Evolutionary conservation across 2,888 invertebrate species (phyloP).

Genomic region (Tachina lurida): DNA sequence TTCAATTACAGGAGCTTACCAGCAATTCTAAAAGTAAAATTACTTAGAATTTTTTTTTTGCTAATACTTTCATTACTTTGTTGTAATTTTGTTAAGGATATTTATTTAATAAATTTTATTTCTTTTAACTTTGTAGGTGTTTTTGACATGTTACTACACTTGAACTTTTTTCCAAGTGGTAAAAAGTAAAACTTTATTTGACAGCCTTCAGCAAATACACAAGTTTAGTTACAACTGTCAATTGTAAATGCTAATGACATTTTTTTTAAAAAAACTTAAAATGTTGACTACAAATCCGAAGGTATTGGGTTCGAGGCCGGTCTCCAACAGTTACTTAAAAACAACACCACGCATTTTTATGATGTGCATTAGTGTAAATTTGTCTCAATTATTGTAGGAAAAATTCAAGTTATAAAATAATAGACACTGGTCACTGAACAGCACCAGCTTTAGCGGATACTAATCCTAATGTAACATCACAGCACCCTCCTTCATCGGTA

Average conservation of each 20-base stretch:
- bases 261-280: slow-evolving; percentile 37
- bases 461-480: too few relatives aligned
- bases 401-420: too few relatives aligned
- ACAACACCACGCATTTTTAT: neutral
- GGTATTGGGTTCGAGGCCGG: too few relatives aligned
- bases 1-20: slow-evolving; percentile 12
- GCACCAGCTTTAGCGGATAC: too few relatives aligned
- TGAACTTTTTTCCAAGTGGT: slow-evolving; percentile 27
- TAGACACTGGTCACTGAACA: too few relatives aligned
- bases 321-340: too few relatives aligned
- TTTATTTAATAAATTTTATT: neutral
- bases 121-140: neutral
- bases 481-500: too few relatives aligned
- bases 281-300: too few relatives aligned
- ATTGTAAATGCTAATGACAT: slow-evolving; percentile 59
- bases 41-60: neutral
- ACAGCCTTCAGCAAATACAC: slow-evolving; percentile 25
- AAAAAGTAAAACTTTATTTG: slow-evolving; percentile 40
- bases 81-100: neutral
- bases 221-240: slow-evolving; percentile 57
- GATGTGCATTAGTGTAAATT: too few relatives aligned
- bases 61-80: slow-evolving; percentile 22
- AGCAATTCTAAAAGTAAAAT: neutral
- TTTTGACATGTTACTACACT: neutral
- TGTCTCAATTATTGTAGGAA: too few relatives aligned